Base-by-base conservation (phyloP, 2,888 invertebrate genomes). In the Mythimna lalbum region DNA sequence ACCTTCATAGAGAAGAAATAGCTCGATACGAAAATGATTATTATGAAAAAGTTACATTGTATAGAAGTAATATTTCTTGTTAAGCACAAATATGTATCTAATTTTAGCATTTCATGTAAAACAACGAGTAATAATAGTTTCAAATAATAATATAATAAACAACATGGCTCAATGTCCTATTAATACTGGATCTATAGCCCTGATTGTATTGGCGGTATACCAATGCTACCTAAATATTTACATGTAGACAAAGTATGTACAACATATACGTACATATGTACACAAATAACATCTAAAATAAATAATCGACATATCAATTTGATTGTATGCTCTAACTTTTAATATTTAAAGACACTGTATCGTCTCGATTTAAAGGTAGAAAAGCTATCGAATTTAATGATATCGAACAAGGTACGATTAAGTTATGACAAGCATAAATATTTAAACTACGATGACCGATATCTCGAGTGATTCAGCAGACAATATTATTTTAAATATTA, bases 251-350 rank as follows among this genome's bases (percentile, higher is more conserved):
- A 90, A 91, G 82, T 95, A 94, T 95, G 90, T 94, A 94, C 94
- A 95, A 90, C 86, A 87, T 92, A 91, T 92, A 91, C 89, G 86
- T 92, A 91, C 43, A 43, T 94, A 94, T 94, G 91, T 94, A 94
- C 92, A 94, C 87, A 88, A 91, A 89, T 90, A 92, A 88, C 82
- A 90, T 90, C 92, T 94, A 94, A 93, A 95, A 94, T 95, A 95
- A 95, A 95, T 95, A 95, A 93, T 89, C 91, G 90, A 94, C 95
- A 94, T 93, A 88, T 93, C 93, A 94, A 95, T 95, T 94, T 93
- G 81, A 95, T 95, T 94, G 94, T 93, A 95, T 91, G 92, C 88
- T 89, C 90, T 89, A 91, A 87, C 89, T 88, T 90, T 90, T 89
- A 90, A 87, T 88, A 88, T 91, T 92, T 92, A 91, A 90, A 91